These are phyloP conservation scores for Orthonychiurus folsomi DNA, from an alignment of 2,888 invertebrate genomes.

Conservation along the genomic window DNA sequence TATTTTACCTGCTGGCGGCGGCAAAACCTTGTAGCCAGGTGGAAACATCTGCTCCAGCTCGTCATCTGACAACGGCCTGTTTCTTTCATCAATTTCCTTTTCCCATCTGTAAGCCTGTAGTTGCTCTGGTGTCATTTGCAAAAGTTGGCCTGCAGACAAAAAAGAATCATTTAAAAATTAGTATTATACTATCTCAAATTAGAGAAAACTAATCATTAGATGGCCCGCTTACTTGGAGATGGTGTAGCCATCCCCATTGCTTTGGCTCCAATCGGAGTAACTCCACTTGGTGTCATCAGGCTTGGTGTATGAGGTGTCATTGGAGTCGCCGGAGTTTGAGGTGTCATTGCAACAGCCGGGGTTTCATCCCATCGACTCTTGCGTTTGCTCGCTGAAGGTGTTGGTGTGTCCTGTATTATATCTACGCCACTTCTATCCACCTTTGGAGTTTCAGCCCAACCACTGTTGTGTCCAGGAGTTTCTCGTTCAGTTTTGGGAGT, in stretches of 20 bases:
- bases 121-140: slow-evolving; percentile 99
- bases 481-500: slow-evolving; percentile 96
- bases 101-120: slow-evolving; percentile 97
- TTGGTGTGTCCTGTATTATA: slow-evolving; percentile 62
- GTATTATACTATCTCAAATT: background rate
- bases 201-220: too few species aligned
- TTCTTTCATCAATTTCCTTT: slow-evolving; percentile 95
- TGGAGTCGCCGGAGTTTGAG: slow-evolving; percentile 55
- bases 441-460: slow-evolving; percentile 98
- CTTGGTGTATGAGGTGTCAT: slow-evolving; percentile 66
- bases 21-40: slow-evolving; percentile 91
- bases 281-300: slow-evolving; percentile 70
- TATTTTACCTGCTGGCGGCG: slow-evolving; percentile 88
- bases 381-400: slow-evolving; percentile 87
- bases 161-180: slow-evolving; percentile 9
- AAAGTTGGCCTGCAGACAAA: slow-evolving; percentile 58
- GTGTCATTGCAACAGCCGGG: slow-evolving; percentile 56
- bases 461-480: slow-evolving; percentile 90
- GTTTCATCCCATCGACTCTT: slow-evolving; percentile 99
- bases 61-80: slow-evolving; percentile 91
- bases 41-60: slow-evolving; percentile 97
- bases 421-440: slow-evolving; percentile 69
- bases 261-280: slow-evolving; percentile 81
- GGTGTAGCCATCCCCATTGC: slow-evolving; percentile 99
- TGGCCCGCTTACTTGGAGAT: slow-evolving; percentile 66